A percentile compares a stretch with the other conserved stretches of the same genome.
These are phyloP conservation scores for Brachypteracias leptosomus DNA, from an alignment of 2,113 vertebrate species.

Conservation along the genomic window DNA sequence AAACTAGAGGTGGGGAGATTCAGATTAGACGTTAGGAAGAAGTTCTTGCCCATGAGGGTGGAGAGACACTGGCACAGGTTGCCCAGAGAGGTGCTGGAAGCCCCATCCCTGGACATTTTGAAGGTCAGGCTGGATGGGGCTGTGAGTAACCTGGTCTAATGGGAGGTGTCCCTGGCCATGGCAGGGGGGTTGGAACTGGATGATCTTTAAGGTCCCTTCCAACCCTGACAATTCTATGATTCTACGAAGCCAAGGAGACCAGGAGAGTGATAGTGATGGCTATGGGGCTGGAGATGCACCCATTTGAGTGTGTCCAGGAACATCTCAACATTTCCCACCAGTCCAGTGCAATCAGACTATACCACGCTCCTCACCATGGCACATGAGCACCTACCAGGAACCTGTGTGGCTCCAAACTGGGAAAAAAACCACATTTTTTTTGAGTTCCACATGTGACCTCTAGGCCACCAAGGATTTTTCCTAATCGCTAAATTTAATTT, in stretches of 20 bases:
- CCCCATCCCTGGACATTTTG: too few relatives aligned
- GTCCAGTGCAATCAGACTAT: not conserved
- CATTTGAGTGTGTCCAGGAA: not conserved
- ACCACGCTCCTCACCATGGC: accelerated
- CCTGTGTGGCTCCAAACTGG: not conserved
- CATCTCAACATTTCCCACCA: not conserved
- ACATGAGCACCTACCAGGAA: not conserved
- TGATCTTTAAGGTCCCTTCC: too few relatives aligned
- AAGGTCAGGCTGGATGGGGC: too few relatives aligned
- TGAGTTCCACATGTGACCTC: not conserved
- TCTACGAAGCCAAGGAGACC: accelerated
- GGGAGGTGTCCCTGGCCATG: too few relatives aligned
- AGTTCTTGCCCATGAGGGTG: too few relatives aligned
- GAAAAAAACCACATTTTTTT: not conserved
- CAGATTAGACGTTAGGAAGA: too few relatives aligned
- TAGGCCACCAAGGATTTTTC: not conserved
- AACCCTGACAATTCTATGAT: too few relatives aligned
- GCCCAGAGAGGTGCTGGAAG: too few relatives aligned
- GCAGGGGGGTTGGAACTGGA: too few relatives aligned
- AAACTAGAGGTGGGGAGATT: too few relatives aligned
- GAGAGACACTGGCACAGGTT: too few relatives aligned
- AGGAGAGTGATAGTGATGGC: not conserved
- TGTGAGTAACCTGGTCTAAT: too few relatives aligned
- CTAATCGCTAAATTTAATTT: slow-evolving; percentile 22
- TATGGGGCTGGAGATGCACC: not conserved